Base-by-base conservation (phyloP, 2,113 vertebrate species). In the Bambusicola thoracicus region DNA sequence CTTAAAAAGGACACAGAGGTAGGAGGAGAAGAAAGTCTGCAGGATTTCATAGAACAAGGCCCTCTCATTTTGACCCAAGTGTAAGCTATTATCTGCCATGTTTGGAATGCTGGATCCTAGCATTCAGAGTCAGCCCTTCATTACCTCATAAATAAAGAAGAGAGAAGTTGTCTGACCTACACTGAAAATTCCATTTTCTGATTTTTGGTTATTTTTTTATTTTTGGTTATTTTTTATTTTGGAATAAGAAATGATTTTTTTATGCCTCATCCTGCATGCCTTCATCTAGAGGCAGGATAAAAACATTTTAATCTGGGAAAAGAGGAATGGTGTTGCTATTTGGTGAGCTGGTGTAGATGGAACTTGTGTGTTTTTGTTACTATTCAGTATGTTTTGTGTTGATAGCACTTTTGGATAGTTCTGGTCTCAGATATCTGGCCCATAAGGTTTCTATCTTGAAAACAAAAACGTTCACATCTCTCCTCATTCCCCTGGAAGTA, bases 311-410 rank as follows among this genome's bases (percentile, higher is more conserved):
- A 43, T 5, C 11, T 32, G n/a, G 19, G 72, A 22, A 81, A 78
- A 90, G 43, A 30, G 8, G 22, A 53, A 17, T 20, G 43, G 68
- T 38, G 13, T 19, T 68, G 19, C n/a, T 46, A 9, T 14, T 7
- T 7, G 0, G 0, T 51, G 44, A 87, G 11, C 29, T 74, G 15
- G 10, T 58, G 5, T 34, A 48, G 16, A 80, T 3, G 15, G 36
- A 44, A 75, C 46, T 16, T 19, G 11, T 17, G 2, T 19, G 66
- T 84, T 72, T 59, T 76, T 2, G 3, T 84, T 66, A 72, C n/a
- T 61, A 4, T 30, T 55, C 0, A 3, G 34, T 8, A 80, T 0
- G 1, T 32, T 72, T 72, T 66, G 6, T 58, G 11, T 41, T 56
- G 8, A 51, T 7, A 75, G 59, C 29, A 46, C 15, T 69, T 80